Evolutionary conservation across 1,140 invertebrate genomes (phyloP).

Genomic region (Nylanderia fulva): DNA sequence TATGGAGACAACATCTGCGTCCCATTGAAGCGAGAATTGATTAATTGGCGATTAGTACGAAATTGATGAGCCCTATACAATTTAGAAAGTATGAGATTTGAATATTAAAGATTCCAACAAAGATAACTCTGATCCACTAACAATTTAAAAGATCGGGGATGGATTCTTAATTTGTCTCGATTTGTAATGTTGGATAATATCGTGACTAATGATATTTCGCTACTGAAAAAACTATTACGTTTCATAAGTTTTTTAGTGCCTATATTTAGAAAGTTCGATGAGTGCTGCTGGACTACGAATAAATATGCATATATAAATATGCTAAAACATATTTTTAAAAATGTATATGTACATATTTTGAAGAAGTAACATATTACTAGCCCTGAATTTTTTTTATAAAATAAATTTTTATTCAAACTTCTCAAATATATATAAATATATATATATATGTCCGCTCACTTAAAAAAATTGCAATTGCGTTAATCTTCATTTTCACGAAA

Average conservation of each 20-base stretch:
- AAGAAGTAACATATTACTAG: neutral
- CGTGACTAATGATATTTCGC: constrained; percentile 1
- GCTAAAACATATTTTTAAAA: neutral
- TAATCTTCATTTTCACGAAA: neutral
- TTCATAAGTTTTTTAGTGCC: neutral
- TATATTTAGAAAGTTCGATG: neutral
- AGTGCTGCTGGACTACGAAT: neutral
- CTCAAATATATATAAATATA: too few species aligned
- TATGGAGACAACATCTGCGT: neutral
- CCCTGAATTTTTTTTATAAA: constrained; percentile 8
- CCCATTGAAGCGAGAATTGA: constrained; percentile 10
- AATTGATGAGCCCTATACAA: constrained; percentile 5
- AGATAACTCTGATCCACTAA: neutral
- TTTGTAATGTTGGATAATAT: neutral
- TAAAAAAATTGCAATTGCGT: neutral
- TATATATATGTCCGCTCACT: too few species aligned
- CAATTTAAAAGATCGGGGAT: neutral
- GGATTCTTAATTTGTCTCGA: neutral
- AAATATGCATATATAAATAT: neutral
- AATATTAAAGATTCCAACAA: neutral
- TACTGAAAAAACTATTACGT: neutral
- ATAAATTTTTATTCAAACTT: neutral
- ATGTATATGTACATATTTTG: neutral
- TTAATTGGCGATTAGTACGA: constrained; percentile 21
- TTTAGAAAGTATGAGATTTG: constrained; percentile 1